Conservation (phyloP, 2,797 vertebrate species). For the Pseudochirops cupreus region DNA sequence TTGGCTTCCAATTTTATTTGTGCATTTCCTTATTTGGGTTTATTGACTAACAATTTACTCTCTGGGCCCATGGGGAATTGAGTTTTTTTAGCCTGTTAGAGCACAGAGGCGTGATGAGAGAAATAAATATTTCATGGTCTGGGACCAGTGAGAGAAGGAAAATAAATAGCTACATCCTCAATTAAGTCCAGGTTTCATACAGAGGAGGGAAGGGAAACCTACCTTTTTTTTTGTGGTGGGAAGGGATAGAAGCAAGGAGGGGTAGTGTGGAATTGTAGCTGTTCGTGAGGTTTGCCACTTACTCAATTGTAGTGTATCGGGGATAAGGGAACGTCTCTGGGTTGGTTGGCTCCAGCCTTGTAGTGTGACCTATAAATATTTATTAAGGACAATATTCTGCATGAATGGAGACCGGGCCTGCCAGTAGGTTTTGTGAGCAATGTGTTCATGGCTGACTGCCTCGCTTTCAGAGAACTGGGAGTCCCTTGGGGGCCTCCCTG, state of each 20-base stretch:
- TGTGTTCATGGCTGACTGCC: slow-evolving; percentile 4
- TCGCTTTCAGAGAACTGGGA: not conserved
- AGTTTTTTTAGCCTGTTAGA: slow-evolving; percentile 40
- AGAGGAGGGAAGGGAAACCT: not conserved
- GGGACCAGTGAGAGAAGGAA: slow-evolving; percentile 55
- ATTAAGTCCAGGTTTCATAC: not conserved
- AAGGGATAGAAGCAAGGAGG: not conserved
- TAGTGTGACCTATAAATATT: slow-evolving; percentile 7
- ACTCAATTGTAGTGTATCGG: not conserved
- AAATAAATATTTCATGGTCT: slow-evolving; percentile 25
- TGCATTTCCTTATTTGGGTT: slow-evolving; percentile 57
- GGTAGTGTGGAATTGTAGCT: slow-evolving; percentile 42
- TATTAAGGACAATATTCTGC: slow-evolving; percentile 15
- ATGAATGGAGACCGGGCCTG: not conserved
- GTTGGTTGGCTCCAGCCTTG: not conserved
- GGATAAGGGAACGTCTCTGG: not conserved
- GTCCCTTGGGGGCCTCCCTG: not conserved
- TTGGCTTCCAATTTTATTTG: slow-evolving; percentile 65
- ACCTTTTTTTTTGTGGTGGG: not conserved
- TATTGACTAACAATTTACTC: slow-evolving; percentile 20
- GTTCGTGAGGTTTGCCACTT: slow-evolving; percentile 51
- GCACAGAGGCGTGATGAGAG: slow-evolving; percentile 14
- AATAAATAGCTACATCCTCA: slow-evolving; percentile 45
- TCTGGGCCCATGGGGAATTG: not conserved
- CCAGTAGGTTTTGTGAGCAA: slow-evolving; percentile 11